Conservation (phyloP, 92 coral and sea anemone species). For the Pocillopora meandrina region DNA sequence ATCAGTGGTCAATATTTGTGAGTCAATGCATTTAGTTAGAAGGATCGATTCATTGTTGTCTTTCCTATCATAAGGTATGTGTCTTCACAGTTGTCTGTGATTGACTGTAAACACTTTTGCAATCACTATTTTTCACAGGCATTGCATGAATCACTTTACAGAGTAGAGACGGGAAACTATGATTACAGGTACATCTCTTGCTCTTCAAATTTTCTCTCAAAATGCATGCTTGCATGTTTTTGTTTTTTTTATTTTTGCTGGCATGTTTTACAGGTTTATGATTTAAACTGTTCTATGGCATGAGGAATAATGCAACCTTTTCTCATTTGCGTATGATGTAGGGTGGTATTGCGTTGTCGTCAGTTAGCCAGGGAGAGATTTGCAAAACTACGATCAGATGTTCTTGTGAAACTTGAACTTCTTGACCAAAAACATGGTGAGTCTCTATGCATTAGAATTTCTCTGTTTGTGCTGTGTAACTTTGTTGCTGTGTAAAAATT, state of each 20-base stretch:
- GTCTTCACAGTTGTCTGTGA: too few species aligned
- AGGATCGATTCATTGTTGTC: too few species aligned
- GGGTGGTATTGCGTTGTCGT: constrained; percentile 95
- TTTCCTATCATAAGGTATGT: too few species aligned
- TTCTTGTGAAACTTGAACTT: constrained; percentile 89
- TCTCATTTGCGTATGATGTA: not conserved
- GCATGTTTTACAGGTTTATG: too few species aligned
- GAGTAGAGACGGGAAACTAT: constrained; percentile 99
- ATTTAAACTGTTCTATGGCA: too few species aligned
- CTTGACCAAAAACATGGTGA: constrained; percentile 97
- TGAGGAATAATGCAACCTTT: too few species aligned
- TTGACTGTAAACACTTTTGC: not conserved
- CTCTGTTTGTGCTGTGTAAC: not conserved
- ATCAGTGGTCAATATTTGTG: too few species aligned
- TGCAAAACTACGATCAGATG: constrained; percentile 97
- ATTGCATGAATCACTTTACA: constrained; percentile 92
- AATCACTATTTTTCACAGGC: constrained; percentile 62
- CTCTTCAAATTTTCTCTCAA: not conserved
- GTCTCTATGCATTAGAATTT: not conserved
- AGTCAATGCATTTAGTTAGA: too few species aligned
- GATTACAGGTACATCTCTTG: constrained; percentile 85
- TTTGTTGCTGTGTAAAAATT: too few species aligned
- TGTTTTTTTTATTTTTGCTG: too few species aligned
- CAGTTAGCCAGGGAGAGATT: constrained; percentile 98
- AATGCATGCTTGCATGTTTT: too few species aligned